phyloP scores from a whole-genome alignment of 2,113 vertebrate genomes.

The Melanostigma gelatinosum region DNA sequence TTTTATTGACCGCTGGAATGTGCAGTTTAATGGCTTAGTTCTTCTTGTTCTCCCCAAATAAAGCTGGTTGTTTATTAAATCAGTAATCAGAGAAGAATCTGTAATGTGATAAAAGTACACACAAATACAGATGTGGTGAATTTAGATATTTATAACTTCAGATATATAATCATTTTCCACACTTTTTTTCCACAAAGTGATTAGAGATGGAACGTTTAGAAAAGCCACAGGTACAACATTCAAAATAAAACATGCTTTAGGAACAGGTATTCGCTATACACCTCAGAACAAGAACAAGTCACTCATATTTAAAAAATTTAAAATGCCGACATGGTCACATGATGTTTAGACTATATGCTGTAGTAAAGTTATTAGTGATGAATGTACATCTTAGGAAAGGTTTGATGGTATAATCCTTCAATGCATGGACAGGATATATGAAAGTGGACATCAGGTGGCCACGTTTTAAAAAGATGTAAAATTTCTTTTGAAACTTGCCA shows the following conservation, averaged over 20 bases:
- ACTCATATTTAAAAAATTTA: conserved; percentile 45
- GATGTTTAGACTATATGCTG: conserved; percentile 23
- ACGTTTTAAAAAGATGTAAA: conserved; percentile 55
- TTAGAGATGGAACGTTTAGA: background rate
- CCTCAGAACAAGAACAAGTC: conserved; percentile 46
- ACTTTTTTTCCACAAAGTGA: conserved; percentile 1
- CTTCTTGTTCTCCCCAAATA: conserved; percentile 21
- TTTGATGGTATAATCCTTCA: conserved; percentile 24
- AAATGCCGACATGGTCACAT: conserved; percentile 55
- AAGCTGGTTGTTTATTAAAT: conserved; percentile 18
- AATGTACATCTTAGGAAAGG: conserved; percentile 1
- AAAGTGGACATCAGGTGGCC: conserved; percentile 39
- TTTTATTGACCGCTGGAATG: background rate
- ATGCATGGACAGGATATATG: conserved; percentile 53
- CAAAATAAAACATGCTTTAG: conserved; percentile 45
- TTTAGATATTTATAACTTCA: conserved; percentile 42
- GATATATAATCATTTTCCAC: conserved; percentile 12
- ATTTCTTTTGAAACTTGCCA: background rate
- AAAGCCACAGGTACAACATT: conserved; percentile 10
- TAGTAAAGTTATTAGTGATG: conserved; percentile 23
- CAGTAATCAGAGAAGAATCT: background rate
- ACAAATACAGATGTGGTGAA: conserved; percentile 1
- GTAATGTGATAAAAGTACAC: background rate
- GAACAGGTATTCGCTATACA: conserved; percentile 36
- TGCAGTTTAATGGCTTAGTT: conserved; percentile 14